Conservation (phyloP, 2,113 vertebrate species). For the Oreochromis niloticus region DNA sequence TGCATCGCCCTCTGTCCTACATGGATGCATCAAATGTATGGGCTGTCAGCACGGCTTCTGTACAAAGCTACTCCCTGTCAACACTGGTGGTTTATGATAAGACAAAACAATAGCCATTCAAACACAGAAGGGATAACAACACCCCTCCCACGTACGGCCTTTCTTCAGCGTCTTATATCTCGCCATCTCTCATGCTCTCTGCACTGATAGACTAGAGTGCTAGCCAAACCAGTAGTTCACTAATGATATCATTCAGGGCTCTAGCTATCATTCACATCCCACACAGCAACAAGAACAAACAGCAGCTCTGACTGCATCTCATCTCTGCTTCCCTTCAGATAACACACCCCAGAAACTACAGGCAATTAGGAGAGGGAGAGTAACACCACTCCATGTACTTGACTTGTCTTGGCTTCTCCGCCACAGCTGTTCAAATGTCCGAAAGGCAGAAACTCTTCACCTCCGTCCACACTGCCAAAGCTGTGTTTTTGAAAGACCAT, state of each 20-base stretch:
- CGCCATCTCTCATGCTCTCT: slow-evolving; percentile 6
- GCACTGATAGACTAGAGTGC: slow-evolving; percentile 40
- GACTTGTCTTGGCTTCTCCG: slow-evolving; percentile 28
- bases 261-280: slow-evolving; percentile 55
- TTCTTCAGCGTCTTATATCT: slow-evolving; percentile 20
- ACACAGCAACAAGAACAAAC: slow-evolving; percentile 58
- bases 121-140: slow-evolving; percentile 39
- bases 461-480: background rate
- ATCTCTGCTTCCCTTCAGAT: slow-evolving; percentile 47
- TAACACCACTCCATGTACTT: slow-evolving; percentile 26
- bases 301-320: slow-evolving; percentile 50
- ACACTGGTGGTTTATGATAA: slow-evolving; percentile 46
- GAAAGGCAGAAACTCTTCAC: slow-evolving; percentile 13
- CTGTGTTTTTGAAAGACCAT: background rate
- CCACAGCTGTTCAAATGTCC: slow-evolving; percentile 29
- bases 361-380: slow-evolving; percentile 64
- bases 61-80: slow-evolving; percentile 21
- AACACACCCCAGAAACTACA: slow-evolving; percentile 53
- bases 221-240: slow-evolving; percentile 50
- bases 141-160: slow-evolving; percentile 35
- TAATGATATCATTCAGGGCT: slow-evolving; percentile 65
- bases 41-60: slow-evolving; percentile 11
- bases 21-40: slow-evolving; percentile 5
- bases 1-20: background rate
- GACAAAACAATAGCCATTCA: slow-evolving; percentile 28